Evolutionary conservation across 2,888 invertebrate species (phyloP).

Genomic region (Stenoptilia bipunctidactyla): DNA sequence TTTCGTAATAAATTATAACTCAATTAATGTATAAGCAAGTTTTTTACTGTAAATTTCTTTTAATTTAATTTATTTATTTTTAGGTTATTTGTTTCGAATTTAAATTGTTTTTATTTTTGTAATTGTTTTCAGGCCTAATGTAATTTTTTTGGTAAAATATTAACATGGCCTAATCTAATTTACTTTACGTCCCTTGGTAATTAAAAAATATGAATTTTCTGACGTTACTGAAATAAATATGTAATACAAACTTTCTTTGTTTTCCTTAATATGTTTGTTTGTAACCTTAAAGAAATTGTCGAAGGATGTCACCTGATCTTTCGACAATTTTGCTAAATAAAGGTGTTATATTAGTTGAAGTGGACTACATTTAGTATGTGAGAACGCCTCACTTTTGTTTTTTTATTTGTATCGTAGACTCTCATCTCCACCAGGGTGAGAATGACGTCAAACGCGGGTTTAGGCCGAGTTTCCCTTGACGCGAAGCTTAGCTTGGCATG

Average conservation of each 20-base stretch:
- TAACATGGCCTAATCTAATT: slow-evolving; percentile 27
- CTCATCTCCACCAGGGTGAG: too few relatives aligned
- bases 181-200: slow-evolving; percentile 9
- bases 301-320: too few relatives aligned
- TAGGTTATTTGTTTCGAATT: slow-evolving; percentile 17
- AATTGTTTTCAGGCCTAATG: slow-evolving; percentile 22
- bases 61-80: slow-evolving; percentile 10
- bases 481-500: too few relatives aligned
- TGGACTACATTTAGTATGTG: too few relatives aligned
- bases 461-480: too few relatives aligned
- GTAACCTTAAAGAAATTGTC: too few relatives aligned
- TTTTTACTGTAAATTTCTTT: slow-evolving; percentile 19
- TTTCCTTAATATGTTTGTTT: slow-evolving; percentile 6
- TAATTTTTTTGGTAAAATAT: slow-evolving; percentile 21
- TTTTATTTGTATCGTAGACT: too few relatives aligned
- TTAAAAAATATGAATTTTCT: slow-evolving; percentile 31
- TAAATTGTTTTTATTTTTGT: slow-evolving; percentile 16
- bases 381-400: too few relatives aligned
- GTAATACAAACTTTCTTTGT: slow-evolving; percentile 32
- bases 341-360: too few relatives aligned
- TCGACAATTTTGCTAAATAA: too few relatives aligned
- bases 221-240: slow-evolving; percentile 61
- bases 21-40: too few relatives aligned
- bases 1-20: slow-evolving; percentile 25
- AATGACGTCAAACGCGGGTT: too few relatives aligned